Evolutionary conservation across 2,113 vertebrate species (phyloP), one percentile per base, ranked within the genome.

Genomic region (Melanerpes formicivorus): DNA sequence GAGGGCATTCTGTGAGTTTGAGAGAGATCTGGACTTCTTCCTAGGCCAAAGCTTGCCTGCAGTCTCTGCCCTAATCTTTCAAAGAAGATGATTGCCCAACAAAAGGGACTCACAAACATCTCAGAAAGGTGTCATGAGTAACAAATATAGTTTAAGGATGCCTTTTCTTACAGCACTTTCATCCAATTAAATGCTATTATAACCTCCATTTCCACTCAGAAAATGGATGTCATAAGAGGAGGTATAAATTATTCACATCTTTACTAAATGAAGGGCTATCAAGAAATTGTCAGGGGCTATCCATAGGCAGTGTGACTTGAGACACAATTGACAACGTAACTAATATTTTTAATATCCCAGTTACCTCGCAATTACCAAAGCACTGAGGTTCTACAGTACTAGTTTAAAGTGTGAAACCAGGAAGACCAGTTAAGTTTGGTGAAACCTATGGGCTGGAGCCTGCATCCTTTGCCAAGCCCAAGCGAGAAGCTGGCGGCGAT

Each of bases 291-390:
- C 94, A 95, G 27, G 76, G 95, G 77, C 96, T 88, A 96, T 97
- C 92, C 93, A 93, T 94, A 93, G 10, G 22, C 64, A 64, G 42
- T 67, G 88, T 88, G 96, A 95, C 95, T 93, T 94, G 73, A 96
- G 95, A 93, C 84, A 89, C 72, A 89, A 85, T 11, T 94, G 95
- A 95, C 96, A 97, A 94, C 2, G 74, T 96, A 97, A 97, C 92
- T 93, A 97, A 97, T 95, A 92, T 94, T 96, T 96, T 94, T 96
- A 97, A 97, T 97, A 95, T 97, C 77, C 84, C 83, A n/a, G 86
- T 96, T 93, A 96, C 76, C 96, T 89, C 71, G 22, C 93, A 93
- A 95, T 96, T 97, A 95, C 58, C 32, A 73, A 77, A 78, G 46
- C 32, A 5, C 9, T 60, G 78, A 52, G 93, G 37, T 93, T 93